Evolutionary conservation across 1,140 invertebrate species (phyloP), one percentile per base, ranked within the genome.

Genomic region (Hylyphantes graminicola): DNA sequence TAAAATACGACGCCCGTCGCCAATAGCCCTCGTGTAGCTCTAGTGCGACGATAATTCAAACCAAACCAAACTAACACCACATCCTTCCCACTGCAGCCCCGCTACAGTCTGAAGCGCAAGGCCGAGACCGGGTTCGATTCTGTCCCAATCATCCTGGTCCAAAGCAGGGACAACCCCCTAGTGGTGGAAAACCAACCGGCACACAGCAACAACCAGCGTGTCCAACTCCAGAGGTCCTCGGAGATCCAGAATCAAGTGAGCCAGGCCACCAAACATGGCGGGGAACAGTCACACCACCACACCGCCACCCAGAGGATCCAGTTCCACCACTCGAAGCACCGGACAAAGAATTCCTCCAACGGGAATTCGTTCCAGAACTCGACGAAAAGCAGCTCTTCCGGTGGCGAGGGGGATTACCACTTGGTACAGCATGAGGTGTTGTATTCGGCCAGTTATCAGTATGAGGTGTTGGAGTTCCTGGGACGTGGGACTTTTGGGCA

Each of bases 401-500:
- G 88, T 73, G 87, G 94, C 87, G 97, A 99, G 91, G 98, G 98
- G 65, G 98, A 99, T 91, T 99, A 99, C 91, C 96, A 98, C 90
- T 92, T 99, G 89, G 97, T 99, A 53, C 97, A 99, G 90, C 97
- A 99, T 91, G 98, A 99, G 91, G 97, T 98, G 86, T 93, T 99
- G 85, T 98, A 97, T 91, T 98, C 97, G 78, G 95, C 95, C 90
- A 94, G 93, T 61, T 94, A 94, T 87, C 94, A 96, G 89, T 98
- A 98, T 91, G 97, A 98, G 91, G 98, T 99, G 84, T 92, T 99
- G 87, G 98, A 99, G 91, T 99, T 99, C 91, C 92, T 99, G 86
- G 98, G 98, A 87, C 93, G 98, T 87, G 97, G 98, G 86, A 99
- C 98, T 73, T 99, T 99, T 92, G 98, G 98, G 81, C 98, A 99